These are phyloP conservation scores for Acanthosepion esculentum DNA, from an alignment of 2,888 invertebrate species.

Conservation along the genomic window DNA sequence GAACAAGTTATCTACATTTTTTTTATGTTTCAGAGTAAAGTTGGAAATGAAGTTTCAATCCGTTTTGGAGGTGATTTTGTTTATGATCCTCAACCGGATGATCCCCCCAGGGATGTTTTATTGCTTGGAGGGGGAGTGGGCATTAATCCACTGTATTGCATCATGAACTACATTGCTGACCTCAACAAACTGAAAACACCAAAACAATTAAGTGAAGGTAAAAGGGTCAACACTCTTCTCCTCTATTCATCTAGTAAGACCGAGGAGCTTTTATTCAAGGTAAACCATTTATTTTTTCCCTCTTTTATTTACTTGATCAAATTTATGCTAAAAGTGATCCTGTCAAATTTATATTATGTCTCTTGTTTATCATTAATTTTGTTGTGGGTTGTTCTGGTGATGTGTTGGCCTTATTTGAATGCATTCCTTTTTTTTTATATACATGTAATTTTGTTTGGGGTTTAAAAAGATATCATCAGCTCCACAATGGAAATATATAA, in stretches of 20 bases:
- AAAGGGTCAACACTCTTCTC: slow-evolving; percentile 62
- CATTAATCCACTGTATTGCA: slow-evolving; percentile 76
- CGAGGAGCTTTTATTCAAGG: slow-evolving; percentile 75
- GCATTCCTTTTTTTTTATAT: too few species aligned
- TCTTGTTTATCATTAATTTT: too few species aligned
- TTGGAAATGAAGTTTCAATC: slow-evolving; percentile 70
- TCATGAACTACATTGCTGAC: slow-evolving; percentile 69
- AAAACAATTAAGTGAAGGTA: slow-evolving; percentile 46
- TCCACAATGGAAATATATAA: too few species aligned
- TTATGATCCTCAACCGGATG: slow-evolving; percentile 64
- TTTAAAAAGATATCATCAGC: too few species aligned
- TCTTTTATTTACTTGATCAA: neutral
- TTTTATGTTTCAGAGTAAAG: slow-evolving; percentile 68
- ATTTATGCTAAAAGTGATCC: neutral
- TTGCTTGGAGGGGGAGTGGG: slow-evolving; percentile 77
- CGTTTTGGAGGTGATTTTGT: slow-evolving; percentile 76
- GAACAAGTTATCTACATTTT: slow-evolving; percentile 46
- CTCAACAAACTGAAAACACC: slow-evolving; percentile 53
- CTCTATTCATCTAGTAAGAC: slow-evolving; percentile 73
- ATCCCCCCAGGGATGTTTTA: slow-evolving; percentile 64
- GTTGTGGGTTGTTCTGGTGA: too few species aligned
- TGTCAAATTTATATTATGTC: neutral
- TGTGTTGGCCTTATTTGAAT: too few species aligned
- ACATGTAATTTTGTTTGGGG: too few species aligned
- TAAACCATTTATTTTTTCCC: slow-evolving; percentile 57